phyloP scores from a whole-genome alignment of 2,797 vertebrate species.

The Enteromius paludinosus region DNA sequence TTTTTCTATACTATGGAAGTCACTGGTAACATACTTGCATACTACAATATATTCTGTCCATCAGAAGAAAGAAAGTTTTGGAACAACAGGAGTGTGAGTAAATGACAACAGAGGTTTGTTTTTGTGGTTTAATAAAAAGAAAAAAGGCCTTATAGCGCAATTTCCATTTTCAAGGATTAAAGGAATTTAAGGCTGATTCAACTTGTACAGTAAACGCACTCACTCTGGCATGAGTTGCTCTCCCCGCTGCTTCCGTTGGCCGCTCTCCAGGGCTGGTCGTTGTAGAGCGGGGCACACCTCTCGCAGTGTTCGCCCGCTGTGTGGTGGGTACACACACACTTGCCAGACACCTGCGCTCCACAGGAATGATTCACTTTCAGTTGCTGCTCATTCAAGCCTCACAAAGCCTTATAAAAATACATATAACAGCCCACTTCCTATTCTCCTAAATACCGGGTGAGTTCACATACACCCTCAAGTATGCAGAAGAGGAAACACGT shows the following conservation, averaged over 20 bases:
- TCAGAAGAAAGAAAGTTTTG: neutral
- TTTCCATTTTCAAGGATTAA: neutral
- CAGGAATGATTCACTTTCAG: slow-evolving; percentile 29
- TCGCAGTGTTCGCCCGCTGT: slow-evolving; percentile 88
- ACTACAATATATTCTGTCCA: neutral
- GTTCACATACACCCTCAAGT: slow-evolving; percentile 4
- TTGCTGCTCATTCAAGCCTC: slow-evolving; percentile 20
- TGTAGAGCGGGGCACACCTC: slow-evolving; percentile 83
- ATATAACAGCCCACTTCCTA: slow-evolving; percentile 12
- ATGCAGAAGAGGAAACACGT: neutral
- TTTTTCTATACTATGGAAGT: neutral
- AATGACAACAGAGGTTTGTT: neutral
- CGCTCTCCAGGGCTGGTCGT: slow-evolving; percentile 85
- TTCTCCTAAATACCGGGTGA: neutral
- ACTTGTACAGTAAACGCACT: slow-evolving; percentile 60
- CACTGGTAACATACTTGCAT: neutral
- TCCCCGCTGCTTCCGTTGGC: slow-evolving; percentile 86
- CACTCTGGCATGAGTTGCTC: slow-evolving; percentile 87
- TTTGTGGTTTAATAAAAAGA: slow-evolving; percentile 1
- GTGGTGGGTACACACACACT: slow-evolving; percentile 86
- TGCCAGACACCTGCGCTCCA: slow-evolving; percentile 80
- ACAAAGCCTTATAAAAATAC: slow-evolving; percentile 19
- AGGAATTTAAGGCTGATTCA: neutral
- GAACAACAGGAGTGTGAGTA: neutral
- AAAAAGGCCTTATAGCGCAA: neutral